phyloP scores from a whole-genome alignment of 1,140 invertebrate genomes.

The Trachymyrmex septentrionalis region DNA sequence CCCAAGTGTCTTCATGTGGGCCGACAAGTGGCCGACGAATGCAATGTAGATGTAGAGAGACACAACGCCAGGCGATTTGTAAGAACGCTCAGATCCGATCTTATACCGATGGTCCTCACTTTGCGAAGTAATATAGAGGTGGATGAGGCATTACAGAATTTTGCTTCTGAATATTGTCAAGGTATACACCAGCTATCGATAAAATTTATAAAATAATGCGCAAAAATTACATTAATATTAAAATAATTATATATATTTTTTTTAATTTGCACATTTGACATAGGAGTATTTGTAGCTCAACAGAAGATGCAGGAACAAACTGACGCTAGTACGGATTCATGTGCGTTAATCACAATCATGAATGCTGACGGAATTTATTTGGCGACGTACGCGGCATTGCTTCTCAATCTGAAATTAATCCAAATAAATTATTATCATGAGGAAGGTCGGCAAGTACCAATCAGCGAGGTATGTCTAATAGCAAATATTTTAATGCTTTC shows the following conservation, averaged over 20 bases:
- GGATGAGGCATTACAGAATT: constrained; percentile 96
- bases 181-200: constrained; percentile 84
- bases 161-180: constrained; percentile 96
- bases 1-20: constrained; percentile 89
- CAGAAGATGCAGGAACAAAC: constrained; percentile 82
- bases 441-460: constrained; percentile 86
- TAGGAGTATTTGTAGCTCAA: constrained; percentile 84
- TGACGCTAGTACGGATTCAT: constrained; percentile 76
- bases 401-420: constrained; percentile 94
- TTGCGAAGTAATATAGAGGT: constrained; percentile 93
- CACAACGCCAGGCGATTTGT: constrained; percentile 93
- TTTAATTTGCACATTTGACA: not conserved
- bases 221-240: not conserved
- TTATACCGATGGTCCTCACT: constrained; percentile 91
- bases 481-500: not conserved
- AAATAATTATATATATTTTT: not conserved
- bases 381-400: constrained; percentile 94
- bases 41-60: constrained; percentile 91
- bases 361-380: constrained; percentile 98
- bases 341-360: constrained; percentile 91
- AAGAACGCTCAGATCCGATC: constrained; percentile 89
- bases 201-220: not conserved
- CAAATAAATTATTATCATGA: constrained; percentile 92
- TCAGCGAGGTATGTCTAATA: constrained; percentile 88
- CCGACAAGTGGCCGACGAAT: constrained; percentile 88